These are phyloP conservation scores for Ostrea denselamellosa DNA, from an alignment of 1,140 invertebrate species.

Conservation along the genomic window DNA sequence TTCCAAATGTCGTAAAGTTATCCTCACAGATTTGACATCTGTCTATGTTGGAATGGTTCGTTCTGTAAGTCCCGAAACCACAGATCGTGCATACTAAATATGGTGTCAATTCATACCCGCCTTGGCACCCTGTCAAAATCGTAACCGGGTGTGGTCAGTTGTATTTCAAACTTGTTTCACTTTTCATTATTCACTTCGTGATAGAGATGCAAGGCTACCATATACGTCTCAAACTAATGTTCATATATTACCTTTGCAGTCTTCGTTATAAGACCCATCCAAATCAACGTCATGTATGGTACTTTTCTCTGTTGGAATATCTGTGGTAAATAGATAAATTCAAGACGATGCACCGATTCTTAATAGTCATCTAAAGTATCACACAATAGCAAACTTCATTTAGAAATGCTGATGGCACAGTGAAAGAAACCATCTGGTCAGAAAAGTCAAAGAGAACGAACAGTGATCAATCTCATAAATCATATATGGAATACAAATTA, in stretches of 20 bases:
- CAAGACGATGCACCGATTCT: background rate
- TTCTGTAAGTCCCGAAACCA: background rate
- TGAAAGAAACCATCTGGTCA: too few relatives aligned
- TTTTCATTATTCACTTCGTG: too few relatives aligned
- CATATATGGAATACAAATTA: too few relatives aligned
- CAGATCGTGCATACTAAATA: background rate
- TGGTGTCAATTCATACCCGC: background rate
- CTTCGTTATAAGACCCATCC: constrained; percentile 20
- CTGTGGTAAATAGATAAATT: background rate
- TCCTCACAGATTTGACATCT: background rate
- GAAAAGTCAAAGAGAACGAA: too few relatives aligned
- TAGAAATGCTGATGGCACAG: too few relatives aligned
- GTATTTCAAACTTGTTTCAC: too few relatives aligned
- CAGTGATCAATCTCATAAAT: too few relatives aligned
- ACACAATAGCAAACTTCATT: too few relatives aligned
- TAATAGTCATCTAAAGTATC: too few relatives aligned
- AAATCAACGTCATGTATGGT: constrained; percentile 16
- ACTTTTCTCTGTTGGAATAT: background rate
- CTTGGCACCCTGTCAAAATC: background rate
- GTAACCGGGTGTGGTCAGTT: too few relatives aligned
- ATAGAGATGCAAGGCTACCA: too few relatives aligned
- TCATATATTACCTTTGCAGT: background rate
- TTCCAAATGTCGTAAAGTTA: background rate
- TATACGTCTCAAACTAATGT: too few relatives aligned
- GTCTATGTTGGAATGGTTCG: background rate